Base-by-base conservation (phyloP, 2,888 invertebrate genomes). In the Liodrosophila aerea region DNA sequence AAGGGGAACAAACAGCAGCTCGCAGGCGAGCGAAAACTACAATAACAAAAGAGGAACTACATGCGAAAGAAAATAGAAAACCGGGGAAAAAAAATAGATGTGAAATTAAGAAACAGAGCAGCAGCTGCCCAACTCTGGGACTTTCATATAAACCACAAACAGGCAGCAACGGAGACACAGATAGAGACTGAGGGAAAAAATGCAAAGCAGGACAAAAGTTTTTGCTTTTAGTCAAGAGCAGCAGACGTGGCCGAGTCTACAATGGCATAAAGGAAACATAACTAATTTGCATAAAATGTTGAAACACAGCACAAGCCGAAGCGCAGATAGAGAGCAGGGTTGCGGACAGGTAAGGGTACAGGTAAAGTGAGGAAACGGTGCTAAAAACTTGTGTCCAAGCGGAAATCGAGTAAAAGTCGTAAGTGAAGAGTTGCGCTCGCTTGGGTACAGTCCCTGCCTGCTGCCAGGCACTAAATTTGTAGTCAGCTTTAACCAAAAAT, bases 241-340 rank as follows among this genome's bases (percentile, higher is more conserved):
- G 56, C 69, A 66, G 77, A 66, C 69, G 75, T 58, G 63, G 45
- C 56, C 39, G 33, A 12, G 22, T 36, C 65, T 45, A 69, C 74
- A 64, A 56, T 70, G 61, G 73, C 76, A 80, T 80, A 76, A 84
- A 80, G 81, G 81, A 80, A 80, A 86, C 86, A 86, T 81, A 86
- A 81, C 80, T 81, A 81, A 81, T 81, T 81, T 81, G 86, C 80
- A 81, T 81, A 81, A 86, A 81, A 86, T 81, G 84, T 64, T 53
- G 53, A 68, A 81, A 73, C 67, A 76, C 16, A 16, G 37, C 4
- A 36, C 36, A 36, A 15, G 12, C 18, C 11, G 39, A n/a, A 4
- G n/a, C 4, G 36, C 36, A 16, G n/a, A 5, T n/a, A 16, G 37
- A 16, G 16, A 4, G 37, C 34, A 1, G 5, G 18, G 16, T 9